phyloP scores from a whole-genome alignment of 1,140 invertebrate genomes.

The Orius laevigatus region DNA sequence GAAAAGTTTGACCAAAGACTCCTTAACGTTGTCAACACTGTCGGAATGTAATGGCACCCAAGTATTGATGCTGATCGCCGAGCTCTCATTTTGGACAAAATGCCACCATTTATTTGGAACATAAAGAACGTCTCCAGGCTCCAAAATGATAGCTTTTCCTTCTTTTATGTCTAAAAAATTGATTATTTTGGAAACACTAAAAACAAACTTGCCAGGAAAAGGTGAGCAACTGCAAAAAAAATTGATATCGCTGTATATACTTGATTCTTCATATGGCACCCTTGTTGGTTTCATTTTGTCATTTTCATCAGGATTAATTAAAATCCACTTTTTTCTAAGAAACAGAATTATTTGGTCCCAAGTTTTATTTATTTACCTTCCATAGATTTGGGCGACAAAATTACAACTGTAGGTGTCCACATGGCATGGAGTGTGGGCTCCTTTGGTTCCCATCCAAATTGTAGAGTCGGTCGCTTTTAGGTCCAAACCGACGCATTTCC shows the following conservation, averaged over 20 bases:
- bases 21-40: too few species aligned
- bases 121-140: constrained; percentile 71
- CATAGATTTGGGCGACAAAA: constrained; percentile 73
- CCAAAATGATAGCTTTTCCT: constrained; percentile 38
- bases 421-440: constrained; percentile 85
- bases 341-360: neutral
- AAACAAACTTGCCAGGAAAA: constrained; percentile 19
- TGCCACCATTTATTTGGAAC: constrained; percentile 93
- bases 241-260: constrained; percentile 76
- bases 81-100: constrained; percentile 70
- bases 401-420: constrained; percentile 89
- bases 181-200: constrained; percentile 19
- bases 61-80: constrained; percentile 66
- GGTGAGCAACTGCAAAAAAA: constrained; percentile 41
- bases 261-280: constrained; percentile 93
- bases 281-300: constrained; percentile 56
- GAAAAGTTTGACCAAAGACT: too few species aligned
- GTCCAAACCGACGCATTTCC: constrained; percentile 57
- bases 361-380: constrained; percentile 34
- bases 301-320: constrained; percentile 69
- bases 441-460: constrained; percentile 76
- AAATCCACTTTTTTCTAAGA: constrained; percentile 72
- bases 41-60: constrained; percentile 47
- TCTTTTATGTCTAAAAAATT: constrained; percentile 20
- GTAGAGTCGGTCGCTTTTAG: constrained; percentile 57